Evolutionary conservation across 2,888 invertebrate species (phyloP).

Genomic region (Heliconius cydno): DNA sequence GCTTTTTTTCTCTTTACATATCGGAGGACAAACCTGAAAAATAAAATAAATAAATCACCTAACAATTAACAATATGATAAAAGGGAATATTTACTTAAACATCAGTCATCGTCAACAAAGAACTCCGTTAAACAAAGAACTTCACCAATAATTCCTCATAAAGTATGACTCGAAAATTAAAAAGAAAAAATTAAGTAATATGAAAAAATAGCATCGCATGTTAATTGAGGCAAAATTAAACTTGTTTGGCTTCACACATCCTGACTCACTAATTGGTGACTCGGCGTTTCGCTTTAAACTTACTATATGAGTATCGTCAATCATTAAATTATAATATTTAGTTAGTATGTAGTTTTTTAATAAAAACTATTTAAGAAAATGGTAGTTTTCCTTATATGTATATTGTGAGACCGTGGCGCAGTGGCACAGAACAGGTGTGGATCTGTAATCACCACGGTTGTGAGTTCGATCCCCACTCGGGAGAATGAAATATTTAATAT

Average conservation of each 20-base stretch:
- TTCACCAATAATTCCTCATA: background rate
- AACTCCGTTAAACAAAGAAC: background rate
- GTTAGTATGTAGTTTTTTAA: background rate
- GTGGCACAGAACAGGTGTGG: too few relatives aligned
- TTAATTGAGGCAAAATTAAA: conserved; percentile 9
- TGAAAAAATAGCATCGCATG: background rate
- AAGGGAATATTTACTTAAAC: background rate
- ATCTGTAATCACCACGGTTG: too few relatives aligned
- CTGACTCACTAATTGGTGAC: conserved; percentile 28
- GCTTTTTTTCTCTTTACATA: too few relatives aligned
- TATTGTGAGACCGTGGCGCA: too few relatives aligned
- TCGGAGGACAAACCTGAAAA: too few relatives aligned
- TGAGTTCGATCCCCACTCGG: too few relatives aligned
- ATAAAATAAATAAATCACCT: too few relatives aligned
- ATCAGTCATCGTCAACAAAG: background rate
- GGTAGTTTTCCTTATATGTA: too few relatives aligned
- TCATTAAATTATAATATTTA: background rate
- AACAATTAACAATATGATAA: too few relatives aligned
- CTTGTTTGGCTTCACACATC: conserved; percentile 31
- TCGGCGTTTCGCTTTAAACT: background rate
- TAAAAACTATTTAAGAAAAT: too few relatives aligned
- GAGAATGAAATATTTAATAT: too few relatives aligned
- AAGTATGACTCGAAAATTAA: conserved; percentile 10
- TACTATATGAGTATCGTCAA: background rate
- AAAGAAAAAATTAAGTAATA: background rate